Evolutionary conservation across 2,888 invertebrate species (phyloP).

Genomic region (Drosophila flavopinicola): DNA sequence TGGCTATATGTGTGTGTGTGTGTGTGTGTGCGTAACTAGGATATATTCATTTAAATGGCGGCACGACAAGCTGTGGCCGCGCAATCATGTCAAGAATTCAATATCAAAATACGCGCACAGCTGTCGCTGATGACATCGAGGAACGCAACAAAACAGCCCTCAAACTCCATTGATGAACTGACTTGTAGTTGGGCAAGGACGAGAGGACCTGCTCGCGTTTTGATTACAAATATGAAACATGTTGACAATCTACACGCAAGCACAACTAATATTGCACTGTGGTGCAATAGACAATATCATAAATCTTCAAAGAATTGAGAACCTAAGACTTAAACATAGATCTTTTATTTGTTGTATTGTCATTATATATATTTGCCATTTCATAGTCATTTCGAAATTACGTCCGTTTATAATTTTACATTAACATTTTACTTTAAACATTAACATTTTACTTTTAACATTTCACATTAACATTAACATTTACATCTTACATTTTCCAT

Average conservation of each 20-base stretch:
- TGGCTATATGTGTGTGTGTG: slow-evolving; percentile 19
- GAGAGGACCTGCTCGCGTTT: slow-evolving; percentile 37
- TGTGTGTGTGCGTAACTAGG: slow-evolving; percentile 38
- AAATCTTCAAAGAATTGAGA: too few species aligned
- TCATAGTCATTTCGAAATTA: too few species aligned
- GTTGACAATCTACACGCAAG: slow-evolving; percentile 26
- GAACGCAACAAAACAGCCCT: slow-evolving; percentile 35
- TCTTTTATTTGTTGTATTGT: too few species aligned
- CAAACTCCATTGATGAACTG: slow-evolving; percentile 67
- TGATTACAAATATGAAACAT: slow-evolving; percentile 71
- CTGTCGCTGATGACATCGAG: slow-evolving; percentile 75
- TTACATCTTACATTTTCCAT: too few species aligned
- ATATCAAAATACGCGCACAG: slow-evolving; percentile 73
- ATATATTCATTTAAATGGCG: slow-evolving; percentile 63
- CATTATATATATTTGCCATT: too few species aligned
- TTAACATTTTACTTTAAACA: too few species aligned
- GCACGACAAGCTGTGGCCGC: slow-evolving; percentile 66
- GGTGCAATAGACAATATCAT: slow-evolving; percentile 3
- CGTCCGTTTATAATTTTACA: too few species aligned
- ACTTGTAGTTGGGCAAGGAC: slow-evolving; percentile 19
- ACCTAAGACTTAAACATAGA: too few species aligned
- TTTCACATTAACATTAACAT: too few species aligned
- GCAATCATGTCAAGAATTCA: slow-evolving; percentile 80
- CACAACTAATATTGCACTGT: slow-evolving; percentile 27
- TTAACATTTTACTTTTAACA: too few species aligned